A percentile compares a stretch with the other conserved stretches of the same genome.
Conservation (phyloP, 2,113 vertebrate species). For the Crotalus helleri region DNA sequence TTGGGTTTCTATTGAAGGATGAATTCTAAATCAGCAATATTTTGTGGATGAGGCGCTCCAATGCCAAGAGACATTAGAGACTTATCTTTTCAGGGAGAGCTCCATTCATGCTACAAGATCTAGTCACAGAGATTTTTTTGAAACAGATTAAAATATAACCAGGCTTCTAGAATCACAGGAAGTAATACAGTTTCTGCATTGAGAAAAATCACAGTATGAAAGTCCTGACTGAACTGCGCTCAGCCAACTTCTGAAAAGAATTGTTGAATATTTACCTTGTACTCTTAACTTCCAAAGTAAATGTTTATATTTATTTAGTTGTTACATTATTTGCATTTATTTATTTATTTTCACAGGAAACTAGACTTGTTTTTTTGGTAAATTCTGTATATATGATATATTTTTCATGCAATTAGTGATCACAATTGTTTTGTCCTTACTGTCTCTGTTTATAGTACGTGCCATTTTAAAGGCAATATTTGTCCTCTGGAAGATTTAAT, state of each 20-base stretch:
- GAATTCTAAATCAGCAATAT: neutral
- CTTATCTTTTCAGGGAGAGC: neutral
- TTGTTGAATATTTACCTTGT: neutral
- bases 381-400: constrained; percentile 56
- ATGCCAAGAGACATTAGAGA: neutral
- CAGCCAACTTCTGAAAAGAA: neutral
- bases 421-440: constrained; percentile 3
- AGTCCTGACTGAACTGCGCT: neutral
- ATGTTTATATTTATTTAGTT: constrained; percentile 24
- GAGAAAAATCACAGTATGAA: neutral
- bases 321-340: constrained; percentile 31
- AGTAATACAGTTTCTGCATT: neutral
- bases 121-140: neutral
- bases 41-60: neutral
- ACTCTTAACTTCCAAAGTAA: constrained; percentile 20
- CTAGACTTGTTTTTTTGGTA: constrained; percentile 22
- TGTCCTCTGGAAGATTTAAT: neutral
- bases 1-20: neutral
- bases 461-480: constrained; percentile 15
- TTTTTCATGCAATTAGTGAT: constrained; percentile 44
- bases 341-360: constrained; percentile 65
- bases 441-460: neutral
- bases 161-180: neutral
- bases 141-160: neutral
- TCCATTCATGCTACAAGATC: neutral